Conservation (phyloP, 2,113 vertebrate species). For the Ibidorhyncha struthersii region DNA sequence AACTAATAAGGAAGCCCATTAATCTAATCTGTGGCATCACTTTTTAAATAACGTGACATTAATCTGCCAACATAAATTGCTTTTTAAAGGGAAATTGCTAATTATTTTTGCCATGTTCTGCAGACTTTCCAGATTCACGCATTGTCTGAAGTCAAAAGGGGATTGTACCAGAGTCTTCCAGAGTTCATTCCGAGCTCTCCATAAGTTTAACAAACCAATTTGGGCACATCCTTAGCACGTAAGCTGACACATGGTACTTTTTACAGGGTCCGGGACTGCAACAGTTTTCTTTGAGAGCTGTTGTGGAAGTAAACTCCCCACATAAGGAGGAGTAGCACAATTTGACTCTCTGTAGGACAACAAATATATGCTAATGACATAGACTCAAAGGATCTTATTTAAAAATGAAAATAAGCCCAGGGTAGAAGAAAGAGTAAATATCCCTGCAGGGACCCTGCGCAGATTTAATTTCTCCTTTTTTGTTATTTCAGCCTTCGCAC, state of each 20-base stretch:
- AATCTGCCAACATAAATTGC: not conserved
- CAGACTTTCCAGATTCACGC: not conserved
- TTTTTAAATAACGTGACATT: not conserved
- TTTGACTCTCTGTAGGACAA: not conserved
- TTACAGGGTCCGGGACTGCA: not conserved
- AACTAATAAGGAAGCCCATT: constrained; percentile 21
- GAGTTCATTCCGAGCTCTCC: not conserved
- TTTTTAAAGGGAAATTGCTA: constrained; percentile 6
- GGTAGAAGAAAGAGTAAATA: not conserved
- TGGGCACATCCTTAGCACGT: not conserved
- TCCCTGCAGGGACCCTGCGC: not conserved
- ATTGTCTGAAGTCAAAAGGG: not conserved
- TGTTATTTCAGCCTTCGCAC: not conserved
- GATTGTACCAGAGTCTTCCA: not conserved
- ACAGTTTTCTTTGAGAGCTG: not conserved
- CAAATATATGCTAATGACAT: not conserved
- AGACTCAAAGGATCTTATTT: not conserved
- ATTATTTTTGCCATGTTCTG: not conserved
- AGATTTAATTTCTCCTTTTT: not conserved
- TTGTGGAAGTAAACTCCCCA: not conserved
- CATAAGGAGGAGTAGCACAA: not conserved
- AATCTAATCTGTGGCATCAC: not conserved
- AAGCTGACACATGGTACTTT: not conserved
- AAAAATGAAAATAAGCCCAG: not conserved
- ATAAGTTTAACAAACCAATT: not conserved